These are phyloP conservation scores for Dinothrombium tinctorium DNA, from an alignment of 1,140 invertebrate species.

Conservation along the genomic window DNA sequence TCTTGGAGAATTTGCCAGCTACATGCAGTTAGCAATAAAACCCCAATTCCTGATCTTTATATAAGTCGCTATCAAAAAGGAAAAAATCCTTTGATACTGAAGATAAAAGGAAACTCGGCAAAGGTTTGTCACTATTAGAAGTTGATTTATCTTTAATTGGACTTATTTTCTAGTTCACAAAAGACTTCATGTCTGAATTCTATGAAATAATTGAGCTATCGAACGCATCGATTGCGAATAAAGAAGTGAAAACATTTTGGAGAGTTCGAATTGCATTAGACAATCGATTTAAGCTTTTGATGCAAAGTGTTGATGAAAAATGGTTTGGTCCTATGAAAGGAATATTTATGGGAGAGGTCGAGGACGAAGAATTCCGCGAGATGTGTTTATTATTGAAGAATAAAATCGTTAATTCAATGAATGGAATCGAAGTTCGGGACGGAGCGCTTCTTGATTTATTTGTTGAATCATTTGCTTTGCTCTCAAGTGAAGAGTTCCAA, in stretches of 20 bases:
- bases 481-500: background rate
- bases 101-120: constrained; percentile 5
- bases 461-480: constrained; percentile 5
- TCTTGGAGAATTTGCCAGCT: constrained; percentile 9
- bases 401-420: background rate
- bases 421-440: background rate
- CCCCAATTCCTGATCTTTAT: constrained; percentile 1
- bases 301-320: constrained; percentile 29
- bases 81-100: constrained; percentile 5
- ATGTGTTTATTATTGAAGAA: constrained; percentile 5
- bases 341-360: constrained; percentile 29
- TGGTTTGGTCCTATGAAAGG: constrained; percentile 37
- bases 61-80: constrained; percentile 6
- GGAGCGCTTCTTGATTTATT: constrained; percentile 2
- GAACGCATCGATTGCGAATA: constrained; percentile 10
- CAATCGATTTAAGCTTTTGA: constrained; percentile 6
- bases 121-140: constrained; percentile 5
- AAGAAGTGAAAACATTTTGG: constrained; percentile 13
- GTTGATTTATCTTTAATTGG: background rate
- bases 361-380: constrained; percentile 22
- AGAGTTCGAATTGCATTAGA: constrained; percentile 9
- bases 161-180: constrained; percentile 7
- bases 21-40: background rate
- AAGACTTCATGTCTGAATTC: constrained; percentile 12
- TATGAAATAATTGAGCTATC: constrained; percentile 11